A percentile compares a stretch with the other conserved stretches of the same genome.
These are phyloP conservation scores for Microplitis manilae DNA, from an alignment of 2,888 invertebrate genomes.

Conservation along the genomic window DNA sequence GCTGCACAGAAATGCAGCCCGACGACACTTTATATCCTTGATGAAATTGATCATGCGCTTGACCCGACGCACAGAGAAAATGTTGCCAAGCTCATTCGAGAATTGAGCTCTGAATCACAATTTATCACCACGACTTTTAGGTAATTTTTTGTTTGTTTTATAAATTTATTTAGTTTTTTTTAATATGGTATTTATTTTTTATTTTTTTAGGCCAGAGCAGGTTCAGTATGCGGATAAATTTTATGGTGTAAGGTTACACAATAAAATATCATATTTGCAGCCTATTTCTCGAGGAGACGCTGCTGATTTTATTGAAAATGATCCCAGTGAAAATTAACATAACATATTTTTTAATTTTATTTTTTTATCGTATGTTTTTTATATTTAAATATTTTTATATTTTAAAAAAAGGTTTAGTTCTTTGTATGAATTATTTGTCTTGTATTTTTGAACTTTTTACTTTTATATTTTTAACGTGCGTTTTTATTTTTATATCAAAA, in stretches of 20 bases:
- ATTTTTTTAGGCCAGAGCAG: constrained; percentile 84
- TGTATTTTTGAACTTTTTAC: too few species aligned
- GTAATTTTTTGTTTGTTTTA: constrained; percentile 4
- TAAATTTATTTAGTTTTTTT: neutral
- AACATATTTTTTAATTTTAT: too few species aligned
- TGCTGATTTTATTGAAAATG: constrained; percentile 98
- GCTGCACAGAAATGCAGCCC: constrained; percentile 81
- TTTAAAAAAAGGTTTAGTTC: too few species aligned
- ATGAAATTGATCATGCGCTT: constrained; percentile 79
- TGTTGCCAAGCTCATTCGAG: constrained; percentile 76
- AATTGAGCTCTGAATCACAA: constrained; percentile 75
- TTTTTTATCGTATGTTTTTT: too few species aligned
- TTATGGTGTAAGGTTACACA: constrained; percentile 97
- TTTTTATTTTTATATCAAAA: too few species aligned
- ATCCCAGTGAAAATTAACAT: constrained; percentile 75
- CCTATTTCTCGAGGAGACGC: constrained; percentile 97
- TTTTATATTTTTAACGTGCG: too few species aligned
- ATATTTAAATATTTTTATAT: too few species aligned
- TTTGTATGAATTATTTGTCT: too few species aligned
- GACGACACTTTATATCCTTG: constrained; percentile 80
- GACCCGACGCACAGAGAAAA: constrained; percentile 77
- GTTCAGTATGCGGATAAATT: constrained; percentile 98
- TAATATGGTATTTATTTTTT: constrained; percentile 12
- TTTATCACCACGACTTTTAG: constrained; percentile 79
- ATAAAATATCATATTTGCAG: constrained; percentile 96